Conservation (phyloP, 2,113 vertebrate genomes). For the Myocastor coypus region DNA sequence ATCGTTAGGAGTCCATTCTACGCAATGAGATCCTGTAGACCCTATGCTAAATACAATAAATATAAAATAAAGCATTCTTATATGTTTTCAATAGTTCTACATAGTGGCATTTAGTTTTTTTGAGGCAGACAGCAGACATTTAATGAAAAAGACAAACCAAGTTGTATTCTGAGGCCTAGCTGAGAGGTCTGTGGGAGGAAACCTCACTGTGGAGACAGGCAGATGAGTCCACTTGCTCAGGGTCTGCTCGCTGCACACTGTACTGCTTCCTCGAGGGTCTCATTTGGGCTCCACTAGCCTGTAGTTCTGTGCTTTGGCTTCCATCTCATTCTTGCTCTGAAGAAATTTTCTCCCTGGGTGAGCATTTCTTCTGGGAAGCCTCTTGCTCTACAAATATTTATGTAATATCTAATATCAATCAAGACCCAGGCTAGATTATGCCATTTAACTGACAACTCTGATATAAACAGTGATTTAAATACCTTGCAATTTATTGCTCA, state of each 20-base stretch:
- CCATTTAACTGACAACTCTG: not conserved
- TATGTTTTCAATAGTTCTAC: not conserved
- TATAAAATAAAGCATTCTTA: too few species aligned
- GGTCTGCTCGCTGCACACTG: not conserved
- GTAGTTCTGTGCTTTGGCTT: not conserved
- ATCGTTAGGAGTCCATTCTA: too few species aligned
- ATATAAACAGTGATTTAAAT: not conserved
- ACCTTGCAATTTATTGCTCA: not conserved
- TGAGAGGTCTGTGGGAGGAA: not conserved
- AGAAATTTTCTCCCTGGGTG: not conserved
- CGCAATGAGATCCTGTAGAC: too few species aligned
- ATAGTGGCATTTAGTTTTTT: not conserved
- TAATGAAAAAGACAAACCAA: not conserved
- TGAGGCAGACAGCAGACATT: not conserved
- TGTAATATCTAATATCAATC: not conserved
- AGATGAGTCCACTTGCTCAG: not conserved
- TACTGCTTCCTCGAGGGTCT: not conserved
- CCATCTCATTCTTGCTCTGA: not conserved
- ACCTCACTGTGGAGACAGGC: too few species aligned
- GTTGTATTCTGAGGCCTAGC: not conserved
- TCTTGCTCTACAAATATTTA: not conserved
- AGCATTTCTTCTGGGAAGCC: not conserved
- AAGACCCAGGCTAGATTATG: not conserved
- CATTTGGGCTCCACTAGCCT: not conserved
- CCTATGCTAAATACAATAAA: too few species aligned